Conservation (phyloP, 2,113 vertebrate genomes). For the Corvus moneduloides region DNA sequence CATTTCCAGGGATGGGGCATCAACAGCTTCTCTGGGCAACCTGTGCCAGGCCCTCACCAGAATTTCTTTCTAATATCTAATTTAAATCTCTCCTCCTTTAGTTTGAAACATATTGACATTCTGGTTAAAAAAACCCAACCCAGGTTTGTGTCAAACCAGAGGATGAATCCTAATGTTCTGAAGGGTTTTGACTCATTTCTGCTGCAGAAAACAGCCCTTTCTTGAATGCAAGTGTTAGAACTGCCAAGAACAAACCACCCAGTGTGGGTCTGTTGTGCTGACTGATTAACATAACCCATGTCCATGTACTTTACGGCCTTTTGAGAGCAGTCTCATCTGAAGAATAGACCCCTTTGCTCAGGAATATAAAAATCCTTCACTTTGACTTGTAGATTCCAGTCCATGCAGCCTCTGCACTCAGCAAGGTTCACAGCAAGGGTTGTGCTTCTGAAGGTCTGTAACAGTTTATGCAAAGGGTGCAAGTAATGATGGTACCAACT, state of each 20-base stretch:
- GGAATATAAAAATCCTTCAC: background rate
- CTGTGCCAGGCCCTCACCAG: background rate
- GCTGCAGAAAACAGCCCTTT: background rate
- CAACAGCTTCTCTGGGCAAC: background rate
- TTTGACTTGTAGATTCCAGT: background rate
- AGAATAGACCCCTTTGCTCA: background rate
- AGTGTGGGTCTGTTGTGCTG: background rate
- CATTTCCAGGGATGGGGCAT: background rate
- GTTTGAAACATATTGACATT: background rate
- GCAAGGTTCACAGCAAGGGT: fast-evolving
- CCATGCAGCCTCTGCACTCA: background rate
- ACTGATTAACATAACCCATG: background rate
- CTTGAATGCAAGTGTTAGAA: background rate
- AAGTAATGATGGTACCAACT: background rate
- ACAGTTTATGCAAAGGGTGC: background rate
- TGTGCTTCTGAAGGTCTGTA: background rate
- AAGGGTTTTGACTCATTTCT: background rate
- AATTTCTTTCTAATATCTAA: background rate
- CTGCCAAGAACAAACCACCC: background rate
- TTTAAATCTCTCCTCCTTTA: background rate
- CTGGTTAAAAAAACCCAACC: background rate
- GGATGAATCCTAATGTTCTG: background rate
- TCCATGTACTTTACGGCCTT: background rate
- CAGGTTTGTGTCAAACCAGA: background rate
- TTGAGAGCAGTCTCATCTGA: background rate